Conservation (phyloP, 2,797 vertebrate genomes). For the Emys orbicularis region DNA sequence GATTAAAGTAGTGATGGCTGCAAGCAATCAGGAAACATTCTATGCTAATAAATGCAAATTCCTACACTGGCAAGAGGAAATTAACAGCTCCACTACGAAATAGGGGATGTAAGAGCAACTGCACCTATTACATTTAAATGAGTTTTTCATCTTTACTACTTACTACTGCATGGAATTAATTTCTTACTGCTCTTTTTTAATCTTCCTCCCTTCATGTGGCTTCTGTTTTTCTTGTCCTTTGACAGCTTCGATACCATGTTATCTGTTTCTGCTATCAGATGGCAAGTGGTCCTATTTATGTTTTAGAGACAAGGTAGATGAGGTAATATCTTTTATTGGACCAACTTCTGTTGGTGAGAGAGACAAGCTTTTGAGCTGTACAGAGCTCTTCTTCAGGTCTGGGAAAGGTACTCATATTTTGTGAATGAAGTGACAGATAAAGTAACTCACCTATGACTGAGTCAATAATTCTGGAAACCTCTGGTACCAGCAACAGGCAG, state of each 20-base stretch:
- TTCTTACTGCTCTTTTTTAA: neutral
- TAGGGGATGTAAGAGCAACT: neutral
- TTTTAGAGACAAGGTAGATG: neutral
- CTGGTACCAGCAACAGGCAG: neutral
- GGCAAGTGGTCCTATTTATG: neutral
- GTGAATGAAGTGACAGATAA: rapidly evolving
- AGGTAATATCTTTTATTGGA: too few species aligned
- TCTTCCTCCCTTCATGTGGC: neutral
- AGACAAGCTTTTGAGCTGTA: too few species aligned
- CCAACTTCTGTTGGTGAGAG: too few species aligned
- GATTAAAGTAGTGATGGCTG: neutral
- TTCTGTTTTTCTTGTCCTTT: neutral
- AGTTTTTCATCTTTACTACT: neutral
- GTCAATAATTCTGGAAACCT: neutral
- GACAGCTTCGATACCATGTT: neutral
- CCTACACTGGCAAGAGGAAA: neutral
- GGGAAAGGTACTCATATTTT: neutral
- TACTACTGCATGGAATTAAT: too few species aligned
- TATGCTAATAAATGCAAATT: neutral
- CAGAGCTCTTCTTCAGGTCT: too few species aligned
- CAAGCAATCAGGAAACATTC: neutral
- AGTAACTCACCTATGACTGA: neutral
- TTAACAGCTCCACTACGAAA: neutral
- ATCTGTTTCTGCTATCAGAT: neutral
- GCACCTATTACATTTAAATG: neutral